Conservation (phyloP, 1,140 invertebrate genomes). For the Vanessa tameamea region DNA sequence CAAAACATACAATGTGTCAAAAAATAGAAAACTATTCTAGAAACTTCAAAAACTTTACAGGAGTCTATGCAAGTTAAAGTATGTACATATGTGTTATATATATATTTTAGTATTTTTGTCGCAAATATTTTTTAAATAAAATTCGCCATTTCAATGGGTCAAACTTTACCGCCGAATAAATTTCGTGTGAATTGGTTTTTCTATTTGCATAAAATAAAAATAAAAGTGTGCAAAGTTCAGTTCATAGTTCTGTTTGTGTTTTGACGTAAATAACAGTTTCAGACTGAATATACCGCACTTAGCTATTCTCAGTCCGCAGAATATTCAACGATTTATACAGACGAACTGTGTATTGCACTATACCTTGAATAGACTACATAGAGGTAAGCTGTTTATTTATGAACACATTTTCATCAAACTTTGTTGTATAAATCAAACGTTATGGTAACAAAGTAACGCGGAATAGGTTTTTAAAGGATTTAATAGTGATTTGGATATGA, state of each 20-base stretch:
- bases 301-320: conserved; percentile 16
- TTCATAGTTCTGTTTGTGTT: conserved; percentile 18
- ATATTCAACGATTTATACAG: conserved; percentile 9
- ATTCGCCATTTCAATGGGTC: conserved; percentile 2
- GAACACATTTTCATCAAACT: background rate
- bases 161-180: conserved; percentile 34
- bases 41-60: too few species aligned
- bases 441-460: too few species aligned
- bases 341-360: conserved; percentile 5
- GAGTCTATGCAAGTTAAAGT: too few species aligned
- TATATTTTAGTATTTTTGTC: background rate
- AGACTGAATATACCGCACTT: conserved; percentile 16
- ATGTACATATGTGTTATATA: too few species aligned
- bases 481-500: too few species aligned
- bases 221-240: conserved; percentile 31
- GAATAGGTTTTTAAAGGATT: too few species aligned
- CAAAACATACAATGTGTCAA: too few species aligned
- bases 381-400: conserved; percentile 7
- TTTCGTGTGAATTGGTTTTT: conserved; percentile 35
- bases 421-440: background rate
- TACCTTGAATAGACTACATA: conserved; percentile 9
- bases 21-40: too few species aligned
- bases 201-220: conserved; percentile 37
- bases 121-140: conserved; percentile 1
- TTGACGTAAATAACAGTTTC: conserved; percentile 31